These are phyloP conservation scores for Scyliorhinus canicula DNA, from an alignment of 2,797 vertebrate species.

Conservation along the genomic window DNA sequence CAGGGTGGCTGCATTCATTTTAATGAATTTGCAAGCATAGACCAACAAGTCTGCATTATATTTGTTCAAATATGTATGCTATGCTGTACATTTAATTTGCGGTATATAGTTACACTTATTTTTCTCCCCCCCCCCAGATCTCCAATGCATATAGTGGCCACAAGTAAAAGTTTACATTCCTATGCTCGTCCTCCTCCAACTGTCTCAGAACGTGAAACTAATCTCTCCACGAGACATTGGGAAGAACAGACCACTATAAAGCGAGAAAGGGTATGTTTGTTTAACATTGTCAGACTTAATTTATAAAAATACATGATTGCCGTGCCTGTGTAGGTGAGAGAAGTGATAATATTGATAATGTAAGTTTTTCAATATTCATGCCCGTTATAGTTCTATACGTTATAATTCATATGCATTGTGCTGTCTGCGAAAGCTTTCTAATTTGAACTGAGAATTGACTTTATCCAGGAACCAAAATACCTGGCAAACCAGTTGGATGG, in stretches of 20 bases:
- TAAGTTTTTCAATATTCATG: background rate
- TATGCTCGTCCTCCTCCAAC: conserved; percentile 94
- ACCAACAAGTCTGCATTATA: background rate
- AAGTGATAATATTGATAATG: background rate
- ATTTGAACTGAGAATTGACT: background rate
- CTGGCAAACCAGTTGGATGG: background rate
- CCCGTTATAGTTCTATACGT: background rate
- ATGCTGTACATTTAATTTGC: background rate
- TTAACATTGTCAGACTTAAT: background rate
- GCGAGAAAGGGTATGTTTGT: conserved; percentile 63
- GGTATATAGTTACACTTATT: background rate
- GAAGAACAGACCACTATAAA: conserved; percentile 68
- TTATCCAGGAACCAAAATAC: background rate
- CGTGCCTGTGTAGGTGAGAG: background rate
- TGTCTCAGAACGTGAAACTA: conserved; percentile 70
- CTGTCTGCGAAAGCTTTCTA: background rate
- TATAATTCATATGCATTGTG: conserved; percentile 19
- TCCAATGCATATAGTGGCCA: conserved; percentile 95
- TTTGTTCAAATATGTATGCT: background rate
- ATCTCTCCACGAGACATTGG: conserved; percentile 74
- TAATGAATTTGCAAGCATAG: background rate
- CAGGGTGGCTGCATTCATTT: background rate
- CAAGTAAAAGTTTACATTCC: conserved; percentile 99
- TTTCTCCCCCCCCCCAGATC: conserved; percentile 72
- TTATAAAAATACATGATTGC: background rate